Percentiles rank a stretch among this genome's conserved stretches.
Evolutionary conservation across 2,797 vertebrate genomes (phyloP).

Genomic region (Lepus townsendii): DNA sequence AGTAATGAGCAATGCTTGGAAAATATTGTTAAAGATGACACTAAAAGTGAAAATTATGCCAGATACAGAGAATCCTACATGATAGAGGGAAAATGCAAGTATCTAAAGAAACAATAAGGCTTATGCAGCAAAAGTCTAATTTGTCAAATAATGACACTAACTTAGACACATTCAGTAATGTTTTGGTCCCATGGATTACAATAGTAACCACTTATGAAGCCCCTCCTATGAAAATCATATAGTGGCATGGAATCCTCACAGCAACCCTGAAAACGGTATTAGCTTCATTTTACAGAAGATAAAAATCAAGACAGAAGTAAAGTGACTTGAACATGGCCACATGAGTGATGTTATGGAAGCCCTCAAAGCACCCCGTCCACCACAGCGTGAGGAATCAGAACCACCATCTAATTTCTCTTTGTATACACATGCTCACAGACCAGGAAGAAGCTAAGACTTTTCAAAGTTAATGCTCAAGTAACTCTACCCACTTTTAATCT

Average conservation of each 20-base stretch:
- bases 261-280: not conserved
- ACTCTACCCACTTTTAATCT: not conserved
- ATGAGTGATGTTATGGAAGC: not conserved
- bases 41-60: not conserved
- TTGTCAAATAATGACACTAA: not conserved
- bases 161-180: not conserved
- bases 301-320: not conserved
- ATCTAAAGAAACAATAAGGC: not conserved
- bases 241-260: not conserved
- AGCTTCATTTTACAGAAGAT: not conserved
- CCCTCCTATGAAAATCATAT: not conserved
- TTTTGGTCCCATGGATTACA: not conserved
- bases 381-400: not conserved
- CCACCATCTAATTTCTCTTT: not conserved
- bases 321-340: not conserved
- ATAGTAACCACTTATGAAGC: not conserved
- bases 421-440: not conserved
- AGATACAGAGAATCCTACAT: not conserved
- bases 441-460: not conserved
- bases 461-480: not conserved
- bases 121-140: not conserved
- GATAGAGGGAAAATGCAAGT: not conserved
- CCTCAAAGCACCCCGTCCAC: not conserved
- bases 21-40: not conserved
- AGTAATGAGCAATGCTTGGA: not conserved